These are phyloP conservation scores for Leiothrix lutea DNA, from an alignment of 2,113 vertebrate species.

Conservation along the genomic window DNA sequence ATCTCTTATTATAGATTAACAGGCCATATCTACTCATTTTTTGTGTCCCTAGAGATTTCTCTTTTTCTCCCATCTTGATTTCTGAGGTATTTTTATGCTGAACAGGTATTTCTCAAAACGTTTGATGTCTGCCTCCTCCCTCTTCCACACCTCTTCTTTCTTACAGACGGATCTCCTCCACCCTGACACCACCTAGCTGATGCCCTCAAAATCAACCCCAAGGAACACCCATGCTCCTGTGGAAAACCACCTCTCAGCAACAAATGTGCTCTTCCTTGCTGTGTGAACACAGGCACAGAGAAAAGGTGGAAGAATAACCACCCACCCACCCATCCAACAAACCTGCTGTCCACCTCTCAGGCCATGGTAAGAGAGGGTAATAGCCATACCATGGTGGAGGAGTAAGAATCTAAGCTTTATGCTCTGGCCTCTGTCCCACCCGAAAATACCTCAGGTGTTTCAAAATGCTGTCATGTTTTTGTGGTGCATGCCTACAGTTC, in stretches of 20 bases:
- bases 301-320: fast-evolving
- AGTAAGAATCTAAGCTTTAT: not conserved
- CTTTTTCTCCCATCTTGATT: not conserved
- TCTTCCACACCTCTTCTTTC: not conserved
- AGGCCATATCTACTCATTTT: not conserved
- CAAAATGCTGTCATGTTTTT: not conserved
- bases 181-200: not conserved
- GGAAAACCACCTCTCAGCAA: not conserved
- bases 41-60: not conserved
- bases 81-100: not conserved
- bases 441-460: not conserved
- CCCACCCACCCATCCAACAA: not conserved
- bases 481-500: fast-evolving
- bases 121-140: not conserved
- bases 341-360: not conserved
- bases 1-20: not conserved
- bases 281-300: not conserved
- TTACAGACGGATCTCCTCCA: not conserved
- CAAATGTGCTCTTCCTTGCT: not conserved
- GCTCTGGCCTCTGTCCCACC: fast-evolving
- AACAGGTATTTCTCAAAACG: not conserved
- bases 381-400: fast-evolving
- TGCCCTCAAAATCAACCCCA: not conserved
- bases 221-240: not conserved
- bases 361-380: not conserved